Conservation (phyloP, 2,888 invertebrate species). For the Dinocampus coccinellae region DNA sequence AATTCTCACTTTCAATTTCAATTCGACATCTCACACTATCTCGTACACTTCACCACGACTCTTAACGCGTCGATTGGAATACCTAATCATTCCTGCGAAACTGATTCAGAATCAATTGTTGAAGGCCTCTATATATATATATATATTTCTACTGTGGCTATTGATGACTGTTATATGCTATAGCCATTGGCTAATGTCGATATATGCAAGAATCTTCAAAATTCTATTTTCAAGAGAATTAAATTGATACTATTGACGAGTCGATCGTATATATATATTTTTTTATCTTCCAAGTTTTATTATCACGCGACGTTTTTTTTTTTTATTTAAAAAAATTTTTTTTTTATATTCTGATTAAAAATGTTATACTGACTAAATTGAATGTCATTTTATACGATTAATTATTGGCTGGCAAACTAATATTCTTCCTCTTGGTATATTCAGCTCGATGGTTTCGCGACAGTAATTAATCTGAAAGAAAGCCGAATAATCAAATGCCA, state of each 20-base stretch:
- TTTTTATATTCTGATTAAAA: slow-evolving; percentile 5
- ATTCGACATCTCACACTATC: slow-evolving; percentile 30
- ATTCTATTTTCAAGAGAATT: background rate
- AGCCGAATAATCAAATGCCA: slow-evolving; percentile 61
- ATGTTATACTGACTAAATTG: slow-evolving; percentile 14
- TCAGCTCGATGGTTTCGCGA: slow-evolving; percentile 55
- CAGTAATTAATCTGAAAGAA: slow-evolving; percentile 68
- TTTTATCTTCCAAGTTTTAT: background rate
- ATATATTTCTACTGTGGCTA: too few species aligned
- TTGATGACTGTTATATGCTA: slow-evolving; percentile 43
- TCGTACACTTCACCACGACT: slow-evolving; percentile 23
- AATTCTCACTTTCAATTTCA: slow-evolving; percentile 37
- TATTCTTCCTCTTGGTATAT: slow-evolving; percentile 40
- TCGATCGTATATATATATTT: background rate
- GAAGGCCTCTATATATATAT: slow-evolving; percentile 51
- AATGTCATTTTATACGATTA: slow-evolving; percentile 24
- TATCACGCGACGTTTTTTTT: slow-evolving; percentile 4
- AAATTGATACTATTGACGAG: background rate
- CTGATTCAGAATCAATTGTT: slow-evolving; percentile 62
- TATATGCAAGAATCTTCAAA: background rate
- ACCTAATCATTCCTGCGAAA: slow-evolving; percentile 63
- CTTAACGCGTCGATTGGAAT: slow-evolving; percentile 64
- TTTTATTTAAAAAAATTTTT: background rate
- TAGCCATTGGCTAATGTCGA: slow-evolving; percentile 27
- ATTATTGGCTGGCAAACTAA: slow-evolving; percentile 28